Evolutionary conservation across 2,888 invertebrate genomes (phyloP).

Genomic region (Sthenelais limicola): DNA sequence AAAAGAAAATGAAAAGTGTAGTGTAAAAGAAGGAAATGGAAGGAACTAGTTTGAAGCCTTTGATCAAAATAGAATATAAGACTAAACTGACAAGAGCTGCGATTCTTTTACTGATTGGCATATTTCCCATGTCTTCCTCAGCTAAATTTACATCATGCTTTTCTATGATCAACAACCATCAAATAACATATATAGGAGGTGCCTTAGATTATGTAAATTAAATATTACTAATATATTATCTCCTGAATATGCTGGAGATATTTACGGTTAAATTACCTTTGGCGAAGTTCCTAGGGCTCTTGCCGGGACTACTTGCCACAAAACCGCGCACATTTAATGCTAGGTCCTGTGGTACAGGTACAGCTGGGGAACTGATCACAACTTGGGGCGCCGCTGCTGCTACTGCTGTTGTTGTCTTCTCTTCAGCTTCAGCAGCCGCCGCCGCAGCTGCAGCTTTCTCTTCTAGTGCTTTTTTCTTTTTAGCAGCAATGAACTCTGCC

Average conservation of each 20-base stretch:
- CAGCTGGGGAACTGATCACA: not conserved
- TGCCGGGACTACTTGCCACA: not conserved
- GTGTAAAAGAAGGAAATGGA: too few species aligned
- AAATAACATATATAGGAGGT: not conserved
- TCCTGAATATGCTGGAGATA: not conserved
- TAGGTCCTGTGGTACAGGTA: not conserved
- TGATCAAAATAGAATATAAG: not conserved
- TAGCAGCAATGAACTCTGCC: slow-evolving; percentile 60
- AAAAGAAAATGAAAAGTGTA: too few species aligned
- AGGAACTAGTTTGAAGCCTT: too few species aligned
- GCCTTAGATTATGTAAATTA: not conserved
- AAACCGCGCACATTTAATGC: not conserved
- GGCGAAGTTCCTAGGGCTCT: slow-evolving; percentile 4
- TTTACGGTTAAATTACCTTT: not conserved
- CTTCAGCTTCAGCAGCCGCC: not conserved
- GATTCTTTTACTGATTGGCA: not conserved
- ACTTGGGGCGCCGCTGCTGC: not conserved
- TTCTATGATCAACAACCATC: not conserved
- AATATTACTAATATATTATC: too few species aligned
- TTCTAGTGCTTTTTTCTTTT: slow-evolving; percentile 55
- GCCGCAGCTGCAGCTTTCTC: not conserved
- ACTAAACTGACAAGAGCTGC: not conserved
- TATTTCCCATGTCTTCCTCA: not conserved
- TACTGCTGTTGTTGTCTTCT: not conserved
- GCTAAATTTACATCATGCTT: not conserved